Percentiles rank a stretch among this genome's conserved stretches.
These are phyloP conservation scores for Mesoligia furuncula DNA, from an alignment of 2,888 invertebrate species.

Conservation along the genomic window DNA sequence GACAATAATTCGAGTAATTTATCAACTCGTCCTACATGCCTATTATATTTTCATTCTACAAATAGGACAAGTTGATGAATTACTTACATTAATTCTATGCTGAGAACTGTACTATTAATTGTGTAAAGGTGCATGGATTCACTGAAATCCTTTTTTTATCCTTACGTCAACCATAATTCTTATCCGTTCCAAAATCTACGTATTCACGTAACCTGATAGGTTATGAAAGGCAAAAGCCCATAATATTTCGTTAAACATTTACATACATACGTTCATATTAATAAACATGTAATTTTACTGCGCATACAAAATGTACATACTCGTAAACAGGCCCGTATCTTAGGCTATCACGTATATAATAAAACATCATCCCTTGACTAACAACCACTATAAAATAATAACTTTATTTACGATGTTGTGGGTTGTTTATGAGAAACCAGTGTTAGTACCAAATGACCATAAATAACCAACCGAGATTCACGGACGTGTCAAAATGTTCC, in stretches of 20 bases:
- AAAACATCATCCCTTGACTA: constrained; percentile 57
- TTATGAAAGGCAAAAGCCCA: neutral
- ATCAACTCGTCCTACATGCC: no score
- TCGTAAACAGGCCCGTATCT: constrained; percentile 47
- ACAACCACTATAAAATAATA: constrained; percentile 56
- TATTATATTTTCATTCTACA: no score
- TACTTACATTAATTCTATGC: no score
- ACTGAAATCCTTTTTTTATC: neutral
- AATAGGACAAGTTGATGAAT: no score
- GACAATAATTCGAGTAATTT: no score
- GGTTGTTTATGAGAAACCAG: constrained; percentile 43
- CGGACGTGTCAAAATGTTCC: neutral
- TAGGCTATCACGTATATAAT: constrained; percentile 38
- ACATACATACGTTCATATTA: constrained; percentile 32
- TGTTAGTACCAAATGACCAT: constrained; percentile 30
- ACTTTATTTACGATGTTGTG: constrained; percentile 53
- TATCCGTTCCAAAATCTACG: neutral
- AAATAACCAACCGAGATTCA: constrained; percentile 9
- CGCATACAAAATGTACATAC: constrained; percentile 24
- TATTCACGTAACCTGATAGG: neutral
- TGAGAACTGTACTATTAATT: neutral
- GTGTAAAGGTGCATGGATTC: neutral
- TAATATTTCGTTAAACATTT: constrained; percentile 36
- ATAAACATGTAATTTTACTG: constrained; percentile 39
- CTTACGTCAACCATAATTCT: neutral